Conservation (phyloP, 2,888 invertebrate species). For the Abscondita cerata region DNA sequence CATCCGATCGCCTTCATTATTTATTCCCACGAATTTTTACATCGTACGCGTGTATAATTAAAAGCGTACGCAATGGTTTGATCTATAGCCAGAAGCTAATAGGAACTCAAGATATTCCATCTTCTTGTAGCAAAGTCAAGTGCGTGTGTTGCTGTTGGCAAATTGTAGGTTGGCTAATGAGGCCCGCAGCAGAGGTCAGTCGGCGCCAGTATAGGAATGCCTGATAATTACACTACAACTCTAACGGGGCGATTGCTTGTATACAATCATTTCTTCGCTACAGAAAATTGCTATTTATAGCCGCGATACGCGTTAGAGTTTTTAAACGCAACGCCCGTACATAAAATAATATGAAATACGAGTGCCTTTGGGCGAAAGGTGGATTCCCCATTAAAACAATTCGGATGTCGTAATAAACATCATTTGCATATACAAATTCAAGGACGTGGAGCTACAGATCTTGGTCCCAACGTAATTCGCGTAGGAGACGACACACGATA, state of each 20-base stretch:
- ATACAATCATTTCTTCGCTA: constrained; percentile 34
- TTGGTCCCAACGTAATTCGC: not conserved
- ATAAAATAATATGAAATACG: constrained; percentile 27
- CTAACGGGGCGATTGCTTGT: constrained; percentile 36
- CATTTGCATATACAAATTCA: not conserved
- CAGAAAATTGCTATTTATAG: constrained; percentile 37
- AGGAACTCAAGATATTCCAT: constrained; percentile 20
- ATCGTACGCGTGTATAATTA: constrained; percentile 18
- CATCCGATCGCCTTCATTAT: constrained; percentile 3
- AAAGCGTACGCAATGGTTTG: constrained; percentile 24
- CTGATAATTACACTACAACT: constrained; percentile 44
- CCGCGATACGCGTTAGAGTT: constrained; percentile 19
- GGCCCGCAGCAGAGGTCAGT: constrained; percentile 47
- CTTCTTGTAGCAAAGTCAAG: constrained; percentile 26
- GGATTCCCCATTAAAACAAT: constrained; percentile 5
- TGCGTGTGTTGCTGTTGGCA: constrained; percentile 45
- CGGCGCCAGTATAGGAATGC: constrained; percentile 48
- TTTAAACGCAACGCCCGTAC: constrained; percentile 28
- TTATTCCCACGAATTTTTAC: constrained; percentile 24
- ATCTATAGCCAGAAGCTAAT: constrained; percentile 27
- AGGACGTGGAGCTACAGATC: not conserved
- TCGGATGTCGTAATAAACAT: constrained; percentile 6
- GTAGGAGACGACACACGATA: constrained; percentile 1
- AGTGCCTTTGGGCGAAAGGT: constrained; percentile 9
- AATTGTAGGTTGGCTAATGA: constrained; percentile 48